Conservation (phyloP, 1,140 invertebrate species). For the Odontomachus brunneus region DNA sequence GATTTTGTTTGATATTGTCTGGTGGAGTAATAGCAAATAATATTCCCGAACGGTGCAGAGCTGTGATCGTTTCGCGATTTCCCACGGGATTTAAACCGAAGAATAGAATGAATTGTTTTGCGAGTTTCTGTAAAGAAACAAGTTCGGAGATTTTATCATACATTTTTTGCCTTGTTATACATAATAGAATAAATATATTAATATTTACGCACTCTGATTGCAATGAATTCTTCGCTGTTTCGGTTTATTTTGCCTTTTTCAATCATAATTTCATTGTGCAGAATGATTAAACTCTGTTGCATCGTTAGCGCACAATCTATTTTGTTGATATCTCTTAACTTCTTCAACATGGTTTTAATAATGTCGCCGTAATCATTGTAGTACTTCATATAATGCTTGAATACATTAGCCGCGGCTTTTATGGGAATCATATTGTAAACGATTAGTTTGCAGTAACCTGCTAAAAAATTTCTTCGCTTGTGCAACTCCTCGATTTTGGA, state of each 20-base stretch:
- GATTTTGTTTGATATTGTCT: constrained; percentile 89
- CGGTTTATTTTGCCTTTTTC: constrained; percentile 89
- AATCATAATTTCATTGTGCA: constrained; percentile 91
- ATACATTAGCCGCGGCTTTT: constrained; percentile 96
- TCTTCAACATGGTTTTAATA: constrained; percentile 98
- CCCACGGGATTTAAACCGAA: constrained; percentile 99
- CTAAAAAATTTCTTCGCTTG: constrained; percentile 97
- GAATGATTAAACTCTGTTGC: constrained; percentile 94
- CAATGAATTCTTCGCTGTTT: constrained; percentile 92
- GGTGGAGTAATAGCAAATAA: constrained; percentile 92
- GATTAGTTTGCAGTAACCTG: constrained; percentile 98
- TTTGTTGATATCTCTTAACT: constrained; percentile 99
- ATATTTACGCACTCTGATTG: constrained; percentile 89
- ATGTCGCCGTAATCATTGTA: constrained; percentile 99
- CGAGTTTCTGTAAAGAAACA: constrained; percentile 90
- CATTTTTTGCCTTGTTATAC: constrained; percentile 8
- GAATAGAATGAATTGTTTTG: constrained; percentile 97
- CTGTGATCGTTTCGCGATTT: constrained; percentile 98
- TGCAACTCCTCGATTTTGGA: constrained; percentile 97
- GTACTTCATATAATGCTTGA: constrained; percentile 99
- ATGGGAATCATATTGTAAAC: constrained; percentile 98
- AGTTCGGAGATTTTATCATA: not conserved
- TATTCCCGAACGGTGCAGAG: constrained; percentile 97
- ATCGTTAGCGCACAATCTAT: constrained; percentile 98
- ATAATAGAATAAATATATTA: not conserved